These are phyloP conservation scores for Lutraria lutraria DNA, from an alignment of 2,888 invertebrate genomes.

Conservation along the genomic window DNA sequence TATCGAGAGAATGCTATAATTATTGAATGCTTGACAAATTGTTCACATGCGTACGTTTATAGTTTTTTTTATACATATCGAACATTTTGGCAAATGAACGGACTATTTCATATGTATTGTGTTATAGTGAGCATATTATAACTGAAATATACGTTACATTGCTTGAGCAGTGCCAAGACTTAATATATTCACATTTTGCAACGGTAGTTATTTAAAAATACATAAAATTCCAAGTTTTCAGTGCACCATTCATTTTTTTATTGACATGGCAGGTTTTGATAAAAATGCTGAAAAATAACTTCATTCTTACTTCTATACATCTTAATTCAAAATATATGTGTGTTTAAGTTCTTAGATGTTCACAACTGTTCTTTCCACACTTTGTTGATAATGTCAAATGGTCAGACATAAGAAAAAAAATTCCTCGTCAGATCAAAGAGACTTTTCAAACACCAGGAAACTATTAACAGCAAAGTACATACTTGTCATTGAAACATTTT, in stretches of 20 bases:
- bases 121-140: background rate
- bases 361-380: background rate
- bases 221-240: background rate
- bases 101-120: background rate
- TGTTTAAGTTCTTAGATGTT: background rate
- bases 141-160: background rate
- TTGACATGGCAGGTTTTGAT: slow-evolving; percentile 7
- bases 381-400: background rate
- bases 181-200: background rate
- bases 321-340: background rate
- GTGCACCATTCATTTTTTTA: background rate
- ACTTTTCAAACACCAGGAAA: background rate
- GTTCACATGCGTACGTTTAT: background rate
- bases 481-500: too few relatives aligned
- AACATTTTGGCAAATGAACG: background rate
- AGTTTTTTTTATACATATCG: too few relatives aligned
- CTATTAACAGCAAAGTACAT: too few relatives aligned
- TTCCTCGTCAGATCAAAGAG: background rate
- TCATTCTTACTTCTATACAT: background rate
- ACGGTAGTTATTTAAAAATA: background rate
- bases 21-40: too few relatives aligned
- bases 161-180: background rate
- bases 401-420: background rate
- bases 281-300: background rate
- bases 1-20: too few relatives aligned